Evolutionary conservation across 2,888 invertebrate species (phyloP).

Genomic region (Andrena camellia): DNA sequence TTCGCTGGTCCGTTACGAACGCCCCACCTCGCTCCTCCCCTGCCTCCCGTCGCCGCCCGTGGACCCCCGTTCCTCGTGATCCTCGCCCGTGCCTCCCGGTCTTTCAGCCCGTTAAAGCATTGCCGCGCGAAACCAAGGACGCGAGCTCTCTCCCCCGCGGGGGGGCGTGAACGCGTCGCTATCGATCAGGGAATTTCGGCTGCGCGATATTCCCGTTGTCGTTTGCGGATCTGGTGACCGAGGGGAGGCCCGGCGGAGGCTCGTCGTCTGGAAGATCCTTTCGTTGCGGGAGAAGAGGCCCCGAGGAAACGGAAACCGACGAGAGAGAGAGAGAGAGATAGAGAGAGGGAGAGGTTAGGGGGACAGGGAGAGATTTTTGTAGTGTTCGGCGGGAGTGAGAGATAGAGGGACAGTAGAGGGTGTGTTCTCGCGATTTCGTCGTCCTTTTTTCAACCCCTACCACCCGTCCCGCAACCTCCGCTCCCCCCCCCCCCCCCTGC

Average conservation of each 20-base stretch:
- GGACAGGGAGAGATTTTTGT: conserved; percentile 48
- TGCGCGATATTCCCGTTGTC: conserved; percentile 21
- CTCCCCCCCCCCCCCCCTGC: no score
- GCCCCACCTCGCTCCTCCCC: conserved; percentile 28
- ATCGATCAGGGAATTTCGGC: conserved; percentile 3
- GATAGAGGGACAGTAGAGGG: conserved; percentile 61
- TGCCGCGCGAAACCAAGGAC: conserved; percentile 20
- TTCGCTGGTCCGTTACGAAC: conserved; percentile 33
- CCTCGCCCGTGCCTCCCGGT: conserved; percentile 5
- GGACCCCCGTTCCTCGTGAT: neutral
- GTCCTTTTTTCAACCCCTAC: conserved; percentile 29
- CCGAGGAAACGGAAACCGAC: conserved; percentile 10
- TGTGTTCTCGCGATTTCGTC: conserved; percentile 62
- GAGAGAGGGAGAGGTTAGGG: conserved; percentile 17
- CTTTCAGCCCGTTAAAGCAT: conserved; percentile 27
- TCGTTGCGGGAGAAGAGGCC: conserved; percentile 51
- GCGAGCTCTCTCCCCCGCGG: neutral
- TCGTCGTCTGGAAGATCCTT: conserved; percentile 69
- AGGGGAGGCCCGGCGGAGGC: conserved; percentile 7
- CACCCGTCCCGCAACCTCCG: conserved; percentile 25
- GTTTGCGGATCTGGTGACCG: conserved; percentile 35
- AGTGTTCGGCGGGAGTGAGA: conserved; percentile 60
- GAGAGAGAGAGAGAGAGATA: conserved; percentile 23
- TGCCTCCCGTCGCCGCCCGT: conserved; percentile 4
- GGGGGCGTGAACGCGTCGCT: neutral